Conservation (phyloP, 2,797 vertebrate genomes). For the Pachyuromys duprasi region DNA sequence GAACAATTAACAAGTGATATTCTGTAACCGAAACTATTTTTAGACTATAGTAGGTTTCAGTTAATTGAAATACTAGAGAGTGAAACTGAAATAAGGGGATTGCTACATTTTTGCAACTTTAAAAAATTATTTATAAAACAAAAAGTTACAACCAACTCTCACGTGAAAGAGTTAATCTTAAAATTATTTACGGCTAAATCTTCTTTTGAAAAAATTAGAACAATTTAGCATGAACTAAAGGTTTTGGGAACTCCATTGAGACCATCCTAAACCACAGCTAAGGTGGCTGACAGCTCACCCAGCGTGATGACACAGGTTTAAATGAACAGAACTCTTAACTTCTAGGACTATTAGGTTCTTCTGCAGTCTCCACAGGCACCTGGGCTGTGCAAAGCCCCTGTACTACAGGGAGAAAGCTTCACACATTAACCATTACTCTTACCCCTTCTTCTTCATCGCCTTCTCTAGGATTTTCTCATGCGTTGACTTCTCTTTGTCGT, state of each 20-base stretch:
- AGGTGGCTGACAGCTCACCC: not conserved
- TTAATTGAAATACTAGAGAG: not conserved
- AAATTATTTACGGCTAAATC: not conserved
- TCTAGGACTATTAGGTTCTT: not conserved
- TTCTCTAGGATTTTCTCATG: slow-evolving; percentile 97
- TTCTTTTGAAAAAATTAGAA: slow-evolving; percentile 19
- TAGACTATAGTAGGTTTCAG: not conserved
- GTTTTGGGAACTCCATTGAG: not conserved
- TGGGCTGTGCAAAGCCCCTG: not conserved
- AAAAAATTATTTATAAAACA: not conserved
- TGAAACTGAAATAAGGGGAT: not conserved
- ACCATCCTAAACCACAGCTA: not conserved
- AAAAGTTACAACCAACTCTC: not conserved
- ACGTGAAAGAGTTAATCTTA: not conserved
- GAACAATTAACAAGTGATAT: not conserved
- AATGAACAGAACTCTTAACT: slow-evolving; percentile 8
- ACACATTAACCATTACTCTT: slow-evolving; percentile 66
- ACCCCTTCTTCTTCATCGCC: slow-evolving; percentile 98
- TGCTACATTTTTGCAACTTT: not conserved
- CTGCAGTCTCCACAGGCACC: not conserved
- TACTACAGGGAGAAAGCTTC: not conserved
- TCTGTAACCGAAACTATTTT: not conserved
- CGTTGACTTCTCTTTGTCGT: slow-evolving; percentile 95
- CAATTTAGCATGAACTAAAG: not conserved
- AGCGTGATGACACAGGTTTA: not conserved